These are phyloP conservation scores for Peromyscus leucopus DNA, from an alignment of 2,113 vertebrate genomes.

Conservation along the genomic window DNA sequence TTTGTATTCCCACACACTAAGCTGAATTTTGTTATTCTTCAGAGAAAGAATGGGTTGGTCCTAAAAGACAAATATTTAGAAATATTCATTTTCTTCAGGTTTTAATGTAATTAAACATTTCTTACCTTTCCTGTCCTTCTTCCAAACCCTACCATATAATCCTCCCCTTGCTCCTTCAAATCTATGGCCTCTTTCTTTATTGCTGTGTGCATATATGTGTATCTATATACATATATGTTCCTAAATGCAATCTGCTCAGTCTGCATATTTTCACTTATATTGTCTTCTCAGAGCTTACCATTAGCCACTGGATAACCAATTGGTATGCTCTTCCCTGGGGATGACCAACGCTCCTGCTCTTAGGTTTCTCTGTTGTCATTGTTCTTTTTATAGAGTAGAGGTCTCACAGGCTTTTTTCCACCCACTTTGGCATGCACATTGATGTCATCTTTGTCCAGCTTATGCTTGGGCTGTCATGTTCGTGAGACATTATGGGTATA, in stretches of 20 bases:
- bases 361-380: not conserved
- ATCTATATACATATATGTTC: not conserved
- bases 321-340: not conserved
- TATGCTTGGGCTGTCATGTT: not conserved
- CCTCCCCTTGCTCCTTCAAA: not conserved
- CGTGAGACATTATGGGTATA: not conserved
- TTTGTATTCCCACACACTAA: not conserved
- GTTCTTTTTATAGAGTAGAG: not conserved
- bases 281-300: not conserved
- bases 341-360: fast-evolving
- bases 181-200: not conserved
- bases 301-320: not conserved
- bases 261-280: not conserved
- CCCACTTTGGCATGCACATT: not conserved
- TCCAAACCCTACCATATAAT: not conserved
- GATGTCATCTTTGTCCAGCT: not conserved
- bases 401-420: not conserved
- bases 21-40: not conserved
- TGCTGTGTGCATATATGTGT: no score
- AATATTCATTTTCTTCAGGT: not conserved
- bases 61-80: not conserved
- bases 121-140: not conserved
- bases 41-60: not conserved
- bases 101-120: not conserved
- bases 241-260: not conserved